Conservation (phyloP, 1,140 invertebrate genomes). For the Euglossa dilemma region DNA sequence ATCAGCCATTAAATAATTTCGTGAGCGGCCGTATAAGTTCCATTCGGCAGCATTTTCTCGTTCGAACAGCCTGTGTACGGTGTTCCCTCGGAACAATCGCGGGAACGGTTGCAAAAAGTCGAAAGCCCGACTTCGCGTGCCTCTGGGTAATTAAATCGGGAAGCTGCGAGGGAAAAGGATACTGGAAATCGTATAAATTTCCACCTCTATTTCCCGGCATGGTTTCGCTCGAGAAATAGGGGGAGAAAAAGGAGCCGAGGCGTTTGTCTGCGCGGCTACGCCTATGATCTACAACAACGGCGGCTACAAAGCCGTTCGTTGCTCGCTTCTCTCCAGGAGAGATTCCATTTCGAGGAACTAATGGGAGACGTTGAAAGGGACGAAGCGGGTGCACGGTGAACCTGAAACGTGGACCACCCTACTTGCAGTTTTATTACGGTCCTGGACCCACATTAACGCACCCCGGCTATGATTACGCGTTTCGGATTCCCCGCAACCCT, state of each 20-base stretch:
- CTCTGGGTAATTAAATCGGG: no score
- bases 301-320: constrained; percentile 19
- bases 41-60: no score
- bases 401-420: constrained; percentile 2
- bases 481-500: constrained; percentile 24
- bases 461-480: constrained; percentile 56
- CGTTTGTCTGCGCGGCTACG: background rate
- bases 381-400: background rate
- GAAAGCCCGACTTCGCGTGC: no score
- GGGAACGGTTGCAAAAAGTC: no score
- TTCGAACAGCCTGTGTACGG: no score
- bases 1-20: no score
- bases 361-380: constrained; percentile 41
- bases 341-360: constrained; percentile 54
- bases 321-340: constrained; percentile 12
- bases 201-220: background rate
- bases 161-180: background rate
- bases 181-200: background rate
- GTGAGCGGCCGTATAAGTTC: no score
- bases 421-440: constrained; percentile 58
- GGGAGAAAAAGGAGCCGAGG: background rate
- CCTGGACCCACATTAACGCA: constrained; percentile 60
- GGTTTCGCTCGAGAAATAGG: background rate
- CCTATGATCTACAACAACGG: constrained; percentile 23
- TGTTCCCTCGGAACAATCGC: no score